These are phyloP conservation scores for Halcyon senegalensis DNA, from an alignment of 2,113 vertebrate genomes.

Conservation along the genomic window DNA sequence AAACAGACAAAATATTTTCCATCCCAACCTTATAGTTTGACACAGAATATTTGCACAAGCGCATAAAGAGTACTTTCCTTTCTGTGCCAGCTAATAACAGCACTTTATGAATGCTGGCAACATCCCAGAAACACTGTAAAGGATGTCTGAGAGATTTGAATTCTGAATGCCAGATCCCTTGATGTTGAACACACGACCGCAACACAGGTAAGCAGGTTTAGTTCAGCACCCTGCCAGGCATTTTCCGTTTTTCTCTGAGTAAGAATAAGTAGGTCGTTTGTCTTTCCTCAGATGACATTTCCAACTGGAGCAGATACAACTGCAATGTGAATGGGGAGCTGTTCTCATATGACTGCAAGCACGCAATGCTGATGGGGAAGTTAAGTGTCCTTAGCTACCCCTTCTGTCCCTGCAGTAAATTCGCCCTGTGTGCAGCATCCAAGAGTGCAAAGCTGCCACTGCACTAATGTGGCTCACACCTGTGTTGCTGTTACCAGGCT, in stretches of 20 bases:
- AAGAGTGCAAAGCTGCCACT: background rate
- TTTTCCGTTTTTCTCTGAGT: slow-evolving; percentile 5
- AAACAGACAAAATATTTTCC: background rate
- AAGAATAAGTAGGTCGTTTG: slow-evolving; percentile 42
- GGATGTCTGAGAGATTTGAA: background rate
- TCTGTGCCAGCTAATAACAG: background rate
- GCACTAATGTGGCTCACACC: accelerated
- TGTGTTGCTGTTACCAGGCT: background rate
- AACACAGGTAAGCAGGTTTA: background rate
- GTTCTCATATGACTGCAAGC: slow-evolving; percentile 24
- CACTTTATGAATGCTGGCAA: background rate
- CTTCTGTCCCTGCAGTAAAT: background rate
- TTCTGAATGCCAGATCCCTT: background rate
- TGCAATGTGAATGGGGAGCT: slow-evolving; percentile 5
- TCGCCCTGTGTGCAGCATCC: background rate
- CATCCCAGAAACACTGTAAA: background rate
- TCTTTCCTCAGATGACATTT: slow-evolving; percentile 41
- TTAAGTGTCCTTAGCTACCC: slow-evolving; percentile 39
- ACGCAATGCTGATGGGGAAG: slow-evolving; percentile 14
- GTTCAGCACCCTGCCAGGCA: background rate
- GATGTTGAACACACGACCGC: background rate
- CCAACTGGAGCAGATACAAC: slow-evolving; percentile 5
- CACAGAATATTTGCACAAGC: background rate
- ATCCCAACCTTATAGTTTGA: background rate
- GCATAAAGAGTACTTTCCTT: background rate